These are phyloP conservation scores for Umimayanthus kanabou DNA, from an alignment of 92 coral and sea anemone species.

Conservation along the genomic window DNA sequence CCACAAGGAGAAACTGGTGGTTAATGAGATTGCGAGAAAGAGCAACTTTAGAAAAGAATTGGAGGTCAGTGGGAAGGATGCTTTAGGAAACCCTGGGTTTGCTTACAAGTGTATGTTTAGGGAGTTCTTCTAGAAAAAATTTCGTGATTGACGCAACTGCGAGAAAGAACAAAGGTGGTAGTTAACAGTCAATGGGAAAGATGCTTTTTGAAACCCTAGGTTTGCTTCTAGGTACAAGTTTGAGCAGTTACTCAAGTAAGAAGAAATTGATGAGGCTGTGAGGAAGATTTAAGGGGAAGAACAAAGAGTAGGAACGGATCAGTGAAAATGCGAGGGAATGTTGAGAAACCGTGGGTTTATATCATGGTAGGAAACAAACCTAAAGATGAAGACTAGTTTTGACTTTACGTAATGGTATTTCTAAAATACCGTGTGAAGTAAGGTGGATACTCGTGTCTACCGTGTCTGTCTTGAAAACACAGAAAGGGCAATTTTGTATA, in stretches of 20 bases:
- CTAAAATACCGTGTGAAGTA: no score
- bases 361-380: no score
- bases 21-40: slow-evolving; percentile 90
- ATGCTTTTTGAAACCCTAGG: no score
- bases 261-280: slow-evolving; percentile 94
- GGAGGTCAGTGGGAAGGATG: background rate
- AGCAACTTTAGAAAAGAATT: slow-evolving; percentile 75
- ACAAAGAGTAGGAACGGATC: slow-evolving; percentile 70
- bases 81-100: no score
- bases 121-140: slow-evolving; percentile 54
- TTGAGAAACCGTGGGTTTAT: background rate
- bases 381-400: no score
- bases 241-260: background rate
- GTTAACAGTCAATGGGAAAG: background rate
- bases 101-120: no score
- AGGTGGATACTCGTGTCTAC: no score
- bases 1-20: slow-evolving; percentile 78
- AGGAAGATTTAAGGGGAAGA: slow-evolving; percentile 96
- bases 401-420: no score
- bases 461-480: background rate
- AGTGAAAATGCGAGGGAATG: background rate
- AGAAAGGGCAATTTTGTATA: no score
- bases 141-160: slow-evolving; percentile 94
- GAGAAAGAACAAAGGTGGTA: slow-evolving; percentile 91
- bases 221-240: background rate